Evolutionary conservation across 2,888 invertebrate genomes (phyloP).

Genomic region (Gandaritis pyraliata): DNA sequence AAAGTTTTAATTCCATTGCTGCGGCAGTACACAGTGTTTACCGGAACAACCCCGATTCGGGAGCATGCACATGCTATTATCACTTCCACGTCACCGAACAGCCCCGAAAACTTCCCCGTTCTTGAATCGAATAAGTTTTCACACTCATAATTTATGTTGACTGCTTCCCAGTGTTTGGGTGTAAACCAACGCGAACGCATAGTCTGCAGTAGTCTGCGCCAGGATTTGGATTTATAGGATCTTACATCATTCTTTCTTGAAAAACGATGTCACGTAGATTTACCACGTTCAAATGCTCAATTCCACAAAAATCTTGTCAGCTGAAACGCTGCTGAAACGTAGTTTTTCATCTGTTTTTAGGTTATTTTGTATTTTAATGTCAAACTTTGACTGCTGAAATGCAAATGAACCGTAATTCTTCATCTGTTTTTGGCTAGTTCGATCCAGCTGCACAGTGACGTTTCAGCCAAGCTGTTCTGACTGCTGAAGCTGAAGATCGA

Average conservation of each 20-base stretch:
- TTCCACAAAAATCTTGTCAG: too few relatives aligned
- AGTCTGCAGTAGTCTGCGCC: not conserved
- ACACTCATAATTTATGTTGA: slow-evolving; percentile 28
- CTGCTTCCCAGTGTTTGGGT: slow-evolving; percentile 28
- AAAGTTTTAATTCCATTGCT: not conserved
- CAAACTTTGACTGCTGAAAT: too few relatives aligned
- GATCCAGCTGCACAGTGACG: too few relatives aligned
- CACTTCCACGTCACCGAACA: slow-evolving; percentile 32
- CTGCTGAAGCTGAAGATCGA: too few relatives aligned
- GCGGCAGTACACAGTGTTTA: not conserved
- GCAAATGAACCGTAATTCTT: too few relatives aligned
- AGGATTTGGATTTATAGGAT: slow-evolving; percentile 19
- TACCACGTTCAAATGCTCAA: slow-evolving; percentile 2
- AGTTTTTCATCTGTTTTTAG: too few relatives aligned
- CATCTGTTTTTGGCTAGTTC: too few relatives aligned
- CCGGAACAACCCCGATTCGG: slow-evolving; percentile 14
- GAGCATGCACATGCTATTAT: slow-evolving; percentile 30
- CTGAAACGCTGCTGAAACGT: too few relatives aligned
- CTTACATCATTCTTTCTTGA: slow-evolving; percentile 1
- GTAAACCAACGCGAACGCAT: slow-evolving; percentile 15
- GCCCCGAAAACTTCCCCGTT: slow-evolving; percentile 28
- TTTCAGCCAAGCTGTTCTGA: too few relatives aligned
- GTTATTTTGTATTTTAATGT: too few relatives aligned
- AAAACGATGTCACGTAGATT: slow-evolving; percentile 21
- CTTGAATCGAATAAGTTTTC: slow-evolving; percentile 32